Percentiles rank a stretch among this genome's conserved stretches.
Evolutionary conservation across 2,797 vertebrate genomes (phyloP).

Genomic region (Cirrhinus molitorella): DNA sequence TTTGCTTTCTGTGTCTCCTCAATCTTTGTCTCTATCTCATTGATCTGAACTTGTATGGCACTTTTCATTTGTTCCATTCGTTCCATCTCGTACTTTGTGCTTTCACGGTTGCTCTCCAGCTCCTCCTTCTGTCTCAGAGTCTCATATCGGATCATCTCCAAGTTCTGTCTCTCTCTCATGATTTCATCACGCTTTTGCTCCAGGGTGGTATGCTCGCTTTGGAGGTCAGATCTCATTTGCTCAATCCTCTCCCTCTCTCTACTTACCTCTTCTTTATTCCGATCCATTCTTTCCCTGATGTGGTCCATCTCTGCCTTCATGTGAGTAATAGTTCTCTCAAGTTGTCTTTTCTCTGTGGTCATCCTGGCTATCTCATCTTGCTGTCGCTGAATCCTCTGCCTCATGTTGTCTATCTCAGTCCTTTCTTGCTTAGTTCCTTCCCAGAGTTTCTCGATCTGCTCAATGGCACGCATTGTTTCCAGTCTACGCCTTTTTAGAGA

Average conservation of each 20-base stretch:
- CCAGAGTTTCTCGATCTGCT: conserved; percentile 68
- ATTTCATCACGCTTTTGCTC: conserved; percentile 58
- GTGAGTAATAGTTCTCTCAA: conserved; percentile 52
- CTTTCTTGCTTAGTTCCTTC: conserved; percentile 63
- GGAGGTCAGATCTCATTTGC: conserved; percentile 63
- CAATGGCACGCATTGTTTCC: conserved; percentile 59
- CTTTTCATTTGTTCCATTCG: conserved; percentile 49
- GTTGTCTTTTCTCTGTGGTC: conserved; percentile 65
- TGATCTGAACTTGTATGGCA: conserved; percentile 55
- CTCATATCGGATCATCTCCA: conserved; percentile 56
- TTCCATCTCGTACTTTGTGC: conserved; percentile 40
- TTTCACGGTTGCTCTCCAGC: conserved; percentile 43
- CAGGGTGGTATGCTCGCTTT: conserved; percentile 62
- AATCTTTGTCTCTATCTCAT: conserved; percentile 61
- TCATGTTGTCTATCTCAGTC: conserved; percentile 61
- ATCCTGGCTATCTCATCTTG: conserved; percentile 65
- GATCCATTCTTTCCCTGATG: conserved; percentile 55
- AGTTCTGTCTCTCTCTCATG: conserved; percentile 57
- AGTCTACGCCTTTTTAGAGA: conserved; percentile 64
- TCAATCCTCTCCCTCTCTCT: conserved; percentile 65
- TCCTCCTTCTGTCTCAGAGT: conserved; percentile 46
- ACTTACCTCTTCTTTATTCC: conserved; percentile 58
- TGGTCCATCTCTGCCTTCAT: conserved; percentile 59
- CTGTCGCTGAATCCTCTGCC: conserved; percentile 63
- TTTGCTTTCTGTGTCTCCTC: conserved; percentile 59